These are phyloP conservation scores for Mobula birostris DNA, from an alignment of 2,113 vertebrate species.

Conservation along the genomic window DNA sequence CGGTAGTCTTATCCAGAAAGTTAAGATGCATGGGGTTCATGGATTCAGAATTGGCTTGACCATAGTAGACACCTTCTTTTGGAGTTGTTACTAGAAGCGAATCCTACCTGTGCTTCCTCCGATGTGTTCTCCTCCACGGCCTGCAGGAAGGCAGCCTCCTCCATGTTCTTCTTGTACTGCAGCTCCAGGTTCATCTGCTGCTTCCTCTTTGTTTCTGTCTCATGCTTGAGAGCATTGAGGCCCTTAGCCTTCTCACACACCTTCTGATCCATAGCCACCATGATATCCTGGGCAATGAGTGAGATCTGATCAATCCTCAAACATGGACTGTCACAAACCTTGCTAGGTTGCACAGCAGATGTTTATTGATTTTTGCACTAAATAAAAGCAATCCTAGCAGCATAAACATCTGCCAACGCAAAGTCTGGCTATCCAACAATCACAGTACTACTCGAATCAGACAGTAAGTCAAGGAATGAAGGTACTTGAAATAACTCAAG, in stretches of 20 bases:
- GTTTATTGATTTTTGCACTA: neutral
- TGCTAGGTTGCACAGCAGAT: neutral
- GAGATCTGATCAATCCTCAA: neutral
- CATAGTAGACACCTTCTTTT: neutral
- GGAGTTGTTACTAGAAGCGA: neutral
- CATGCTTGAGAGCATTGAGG: conserved; percentile 62
- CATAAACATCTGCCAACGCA: neutral
- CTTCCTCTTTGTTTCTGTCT: conserved; percentile 49
- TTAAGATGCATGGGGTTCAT: no score
- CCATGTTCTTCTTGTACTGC: conserved; percentile 49
- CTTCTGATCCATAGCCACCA: conserved; percentile 57
- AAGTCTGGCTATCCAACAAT: neutral
- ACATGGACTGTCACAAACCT: neutral
- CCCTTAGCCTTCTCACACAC: conserved; percentile 64
- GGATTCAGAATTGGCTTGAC: no score
- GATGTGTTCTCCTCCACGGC: conserved; percentile 43
- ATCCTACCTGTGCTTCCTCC: conserved; percentile 62
- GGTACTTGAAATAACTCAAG: neutral
- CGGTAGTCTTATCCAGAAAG: no score
- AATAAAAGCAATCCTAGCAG: neutral
- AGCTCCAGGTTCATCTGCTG: conserved; percentile 55
- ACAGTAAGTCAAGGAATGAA: neutral
- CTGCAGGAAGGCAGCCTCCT: conserved; percentile 40
- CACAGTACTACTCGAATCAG: neutral
- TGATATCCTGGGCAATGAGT: conserved; percentile 45